Evolutionary conservation across 2,113 vertebrate genomes (phyloP), one percentile per base, ranked within the genome.

Genomic region (Daboia siamensis): DNA sequence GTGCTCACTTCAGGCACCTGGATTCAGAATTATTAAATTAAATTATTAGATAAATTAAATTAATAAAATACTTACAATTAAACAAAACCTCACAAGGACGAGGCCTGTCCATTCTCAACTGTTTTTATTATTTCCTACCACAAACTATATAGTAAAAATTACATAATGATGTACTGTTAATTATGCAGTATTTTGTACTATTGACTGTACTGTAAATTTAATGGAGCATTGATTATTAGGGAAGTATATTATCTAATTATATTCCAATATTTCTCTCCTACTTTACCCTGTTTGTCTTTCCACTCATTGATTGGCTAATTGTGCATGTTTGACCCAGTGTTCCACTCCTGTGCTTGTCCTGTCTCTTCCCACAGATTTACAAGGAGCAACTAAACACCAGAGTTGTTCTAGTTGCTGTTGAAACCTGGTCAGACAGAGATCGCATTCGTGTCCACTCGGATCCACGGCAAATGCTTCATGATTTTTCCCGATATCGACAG

Each of bases 371-470:
- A 90, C 97, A 99, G 99, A 97, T 99, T 96, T 99, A 99, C 98
- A 99, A 99, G 97, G 99, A 99, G 55, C 98, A 99, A 92, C 98
- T 99, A 93, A 98, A 99, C 86, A 99, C 99, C 10, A 98, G 99
- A 26, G 99, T 99, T 90, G 99, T 99, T 94, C 98, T 99, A 17
- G 98, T 99, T 74, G 99, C 98, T 52, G 97, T 99, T 95, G 99
- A 99, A 97, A 98, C 99, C 89, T 99, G 99, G 99, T 99, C 98
- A 0, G 99, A 99, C 92, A 98, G 97, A 95, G 98, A 99, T 96
- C 98, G 97, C 33, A 99, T 99, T 61, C 98, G 98, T 44, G 96
- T 99, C 94, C 98, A 97, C 57, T 98, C 98, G 94, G 98, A 97
- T 96, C 99, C 98, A 0, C 97, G 99, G 95, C 98, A 99, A 94